Percentiles rank a stretch among this genome's conserved stretches.
Conservation (phyloP, 2,113 vertebrate genomes). For the Dolichotis patagonum region DNA sequence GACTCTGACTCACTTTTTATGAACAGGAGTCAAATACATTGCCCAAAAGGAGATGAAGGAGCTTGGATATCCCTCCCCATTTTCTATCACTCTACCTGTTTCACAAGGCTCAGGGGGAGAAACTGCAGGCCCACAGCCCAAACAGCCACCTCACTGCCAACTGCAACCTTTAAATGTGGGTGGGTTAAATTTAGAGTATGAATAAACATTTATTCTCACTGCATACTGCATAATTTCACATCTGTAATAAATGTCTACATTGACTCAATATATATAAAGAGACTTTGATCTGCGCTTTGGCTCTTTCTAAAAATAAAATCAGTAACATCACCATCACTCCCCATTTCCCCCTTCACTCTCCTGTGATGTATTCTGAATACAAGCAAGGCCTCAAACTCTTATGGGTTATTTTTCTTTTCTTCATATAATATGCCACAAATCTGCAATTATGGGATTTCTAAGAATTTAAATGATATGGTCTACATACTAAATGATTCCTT, state of each 20-base stretch:
- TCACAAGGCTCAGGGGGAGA: neutral
- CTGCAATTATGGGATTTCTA: constrained; percentile 69
- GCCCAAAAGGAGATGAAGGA: neutral
- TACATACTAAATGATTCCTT: constrained; percentile 40
- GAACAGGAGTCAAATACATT: neutral
- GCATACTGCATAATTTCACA: constrained; percentile 41
- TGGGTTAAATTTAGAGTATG: constrained; percentile 68
- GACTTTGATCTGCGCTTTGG: neutral
- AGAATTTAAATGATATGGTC: constrained; percentile 73
- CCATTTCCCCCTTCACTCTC: neutral
- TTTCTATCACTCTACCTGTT: too few relatives aligned
- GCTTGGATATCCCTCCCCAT: neutral
- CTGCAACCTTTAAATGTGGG: neutral
- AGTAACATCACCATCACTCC: neutral
- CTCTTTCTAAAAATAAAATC: constrained; percentile 68
- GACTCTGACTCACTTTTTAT: neutral
- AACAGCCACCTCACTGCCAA: constrained; percentile 34
- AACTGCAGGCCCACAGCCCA: neutral
- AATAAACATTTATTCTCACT: constrained; percentile 61
- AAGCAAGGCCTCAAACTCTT: constrained; percentile 18
- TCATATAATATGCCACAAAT: constrained; percentile 44
- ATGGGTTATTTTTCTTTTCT: constrained; percentile 43
- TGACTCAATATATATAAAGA: neutral
- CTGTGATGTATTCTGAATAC: neutral
- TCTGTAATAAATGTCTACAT: constrained; percentile 45